Base-by-base conservation (phyloP, 2,797 vertebrate species). In the Syngnathus acus region DNA sequence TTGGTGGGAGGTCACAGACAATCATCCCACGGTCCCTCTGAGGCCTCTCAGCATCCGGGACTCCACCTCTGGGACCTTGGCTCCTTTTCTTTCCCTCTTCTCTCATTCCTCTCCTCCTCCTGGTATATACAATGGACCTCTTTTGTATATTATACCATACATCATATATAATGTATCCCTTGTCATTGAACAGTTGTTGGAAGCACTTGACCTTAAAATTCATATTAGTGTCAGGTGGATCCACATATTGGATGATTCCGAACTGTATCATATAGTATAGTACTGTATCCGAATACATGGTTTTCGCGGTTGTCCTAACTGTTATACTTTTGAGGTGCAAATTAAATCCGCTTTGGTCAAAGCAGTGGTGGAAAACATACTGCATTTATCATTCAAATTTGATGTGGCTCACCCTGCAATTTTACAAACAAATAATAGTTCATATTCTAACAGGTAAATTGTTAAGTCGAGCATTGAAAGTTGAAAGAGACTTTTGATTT, bases 1-100 rank as follows among this genome's bases (percentile, higher is more conserved):
- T 55, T 76, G 65, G 67, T 66, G 57, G 84, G 82, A 89, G 87
- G 86, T 86, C 86, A 82, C 32, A 85, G 79, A 77, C 80, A 84
- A 86, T 87, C 85, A 78, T 74, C 51, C 65, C n/a, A 13, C 64
- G 71, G 64, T 81, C 85, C 82, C 83, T 65, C 45, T 82, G 58
- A 79, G 87, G 78, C 75, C 74, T 83, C 70, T 26, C 65, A 65
- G 67, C 83, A 84, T 85, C 70, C 61, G 62, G 84, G 80, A 85
- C 84, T 23, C 79, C 69, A 80, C 86, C 83, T 82, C 65, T 72
- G 87, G 84, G 86, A 90, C 74, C 70, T 67, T 66, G 57, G 43
- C 59, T 73, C 68, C 64, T 65, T 71, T 13, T 53, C 40, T 62
- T 59, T 37, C 57, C 62, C 32, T 39, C 43, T 32, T n/a, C 9